Conservation (phyloP, 2,797 vertebrate species). For the Pantherophis vulpinus region DNA sequence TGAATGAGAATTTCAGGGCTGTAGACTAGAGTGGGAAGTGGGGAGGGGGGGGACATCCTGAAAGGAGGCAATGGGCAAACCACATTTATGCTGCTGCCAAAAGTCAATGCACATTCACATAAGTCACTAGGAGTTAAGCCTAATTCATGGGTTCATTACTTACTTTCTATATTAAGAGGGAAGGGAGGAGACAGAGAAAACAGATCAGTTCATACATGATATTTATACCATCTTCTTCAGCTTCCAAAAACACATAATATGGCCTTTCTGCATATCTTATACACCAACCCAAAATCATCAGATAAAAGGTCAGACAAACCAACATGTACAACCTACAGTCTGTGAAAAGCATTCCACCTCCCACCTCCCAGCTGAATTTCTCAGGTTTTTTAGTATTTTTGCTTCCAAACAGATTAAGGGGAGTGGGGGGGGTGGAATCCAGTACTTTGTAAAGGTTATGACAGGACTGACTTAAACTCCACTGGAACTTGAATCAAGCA, state of each 20-base stretch:
- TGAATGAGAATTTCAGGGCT: neutral
- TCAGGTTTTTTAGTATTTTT: neutral
- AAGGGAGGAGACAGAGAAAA: neutral
- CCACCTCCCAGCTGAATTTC: neutral
- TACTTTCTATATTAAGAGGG: neutral
- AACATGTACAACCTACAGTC: neutral
- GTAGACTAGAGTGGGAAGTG: neutral
- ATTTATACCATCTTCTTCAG: neutral
- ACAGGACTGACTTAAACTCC: neutral
- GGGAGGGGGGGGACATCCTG: neutral
- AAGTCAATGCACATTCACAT: neutral
- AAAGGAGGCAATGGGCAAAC: neutral
- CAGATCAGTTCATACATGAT: neutral
- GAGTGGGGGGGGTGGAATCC: fast-evolving
- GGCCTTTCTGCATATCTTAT: neutral
- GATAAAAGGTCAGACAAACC: neutral
- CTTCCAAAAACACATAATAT: neutral
- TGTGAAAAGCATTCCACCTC: neutral
- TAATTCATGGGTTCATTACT: neutral
- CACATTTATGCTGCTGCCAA: neutral
- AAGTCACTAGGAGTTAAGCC: neutral
- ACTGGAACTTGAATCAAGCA: neutral
- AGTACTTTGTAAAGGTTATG: neutral
- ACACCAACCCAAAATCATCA: neutral
- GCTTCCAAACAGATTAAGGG: neutral